Evolutionary conservation across 2,797 vertebrate species (phyloP), one percentile per base, ranked within the genome.

Genomic region (Sebastes oblongus): DNA sequence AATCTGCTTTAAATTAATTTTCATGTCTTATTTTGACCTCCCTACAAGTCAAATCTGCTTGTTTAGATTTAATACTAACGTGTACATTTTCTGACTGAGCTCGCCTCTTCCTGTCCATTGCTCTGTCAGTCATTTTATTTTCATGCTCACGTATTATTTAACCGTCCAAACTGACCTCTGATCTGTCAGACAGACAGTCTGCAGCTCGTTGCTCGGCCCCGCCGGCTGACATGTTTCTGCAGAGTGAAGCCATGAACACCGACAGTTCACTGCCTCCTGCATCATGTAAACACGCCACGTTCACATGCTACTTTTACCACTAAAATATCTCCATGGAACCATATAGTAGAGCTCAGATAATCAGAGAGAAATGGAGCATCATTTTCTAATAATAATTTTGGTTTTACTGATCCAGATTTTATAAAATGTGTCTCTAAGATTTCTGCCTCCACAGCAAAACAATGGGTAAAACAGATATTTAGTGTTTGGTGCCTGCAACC

Each of bases 171-270:
- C 25, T 73, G 80, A 82, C 69, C 80, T 77, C 62, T 72, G 80
- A 46, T 50, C 74, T 6, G 56, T 56, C 71, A 25, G 77, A 76
- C 77, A 71, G 72, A 66, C 55, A 12, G 65, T 64, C 69, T 77
- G 70, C 29, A 29, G 81, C 81, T 73, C 61, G 8, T 8, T 52
- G 55, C 42, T 27, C 56, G n/a, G 42, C 20, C 20, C 11, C 46
- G 18, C 27, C 18, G 9, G 25, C 62, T 13, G 24, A 14, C 39
- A 9, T 29, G 58, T 34, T 62, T 39, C 50, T 77, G 78, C 71
- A 42, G 42, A 69, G 11, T 58, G 32, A 25, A 65, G 46, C 14
- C 52, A 36, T 18, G 67, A 61, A 58, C 18, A 8, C 64, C 70
- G 81, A 71, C 73, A 25, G 60, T 30, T 65, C 72, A 11, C 61